Evolutionary conservation across 2,797 vertebrate genomes (phyloP), one percentile per base, ranked within the genome.

Genomic region (Tiaroga cobitis): DNA sequence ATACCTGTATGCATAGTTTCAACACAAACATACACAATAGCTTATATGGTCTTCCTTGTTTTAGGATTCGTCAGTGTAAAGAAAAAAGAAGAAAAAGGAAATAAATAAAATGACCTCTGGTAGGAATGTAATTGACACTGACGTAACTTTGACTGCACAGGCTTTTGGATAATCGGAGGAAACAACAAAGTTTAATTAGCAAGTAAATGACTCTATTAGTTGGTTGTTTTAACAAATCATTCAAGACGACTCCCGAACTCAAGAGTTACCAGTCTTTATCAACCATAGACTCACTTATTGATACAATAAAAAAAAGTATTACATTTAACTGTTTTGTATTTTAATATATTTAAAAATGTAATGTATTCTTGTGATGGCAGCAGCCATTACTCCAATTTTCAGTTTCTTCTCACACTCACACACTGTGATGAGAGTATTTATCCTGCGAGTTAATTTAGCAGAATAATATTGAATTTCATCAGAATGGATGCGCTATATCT

Each of bases 401-500:
- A 37, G 19, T 51, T n/a, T n/a, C 24, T 26, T 67, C 41, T 65
- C 43, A 24, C 80, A 51, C 49, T 51, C 34, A 32, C 24, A 49
- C 43, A 65, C 59, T 54, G 56, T 67, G 61, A 84, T 84, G 74
- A 77, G 82, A 24, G 51, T 24, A 73, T 84, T 78, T 77, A 77
- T n/a, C 18, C 49, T 32, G 46, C 13, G 4, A 77, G 63, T 78
- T 84, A 78, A 78, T 70, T 84, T 84, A 69, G 19, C 37, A 79
- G 37, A 56, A 78, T 56, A 59, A 39, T 70, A 84, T 69, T 29
- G 51, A 79, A 70, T 79, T 54, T 46, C 26, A 59, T 34, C 67
- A 72, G 65, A 84, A 84, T 61, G 51, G 75, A 75, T 84, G 21
- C 21, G 43, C 54, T 76, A 92, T 91, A 94, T 93, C 91, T 92